phyloP scores from a whole-genome alignment of 2,113 vertebrate species.

The Seriola aureovittata region DNA sequence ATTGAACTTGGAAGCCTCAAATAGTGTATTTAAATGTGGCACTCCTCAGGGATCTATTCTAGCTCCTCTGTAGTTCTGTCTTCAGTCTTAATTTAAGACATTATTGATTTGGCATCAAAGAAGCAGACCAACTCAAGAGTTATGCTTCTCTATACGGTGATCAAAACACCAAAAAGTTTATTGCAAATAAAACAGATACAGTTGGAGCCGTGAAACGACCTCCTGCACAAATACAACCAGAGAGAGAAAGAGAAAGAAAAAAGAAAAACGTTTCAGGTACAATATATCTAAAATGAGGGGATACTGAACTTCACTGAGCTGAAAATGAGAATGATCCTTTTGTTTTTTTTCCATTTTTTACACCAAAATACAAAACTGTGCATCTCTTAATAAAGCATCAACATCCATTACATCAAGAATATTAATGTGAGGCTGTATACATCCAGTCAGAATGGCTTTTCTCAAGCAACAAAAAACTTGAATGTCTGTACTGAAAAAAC shows the following conservation, averaged over 20 bases:
- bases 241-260: constrained; percentile 38
- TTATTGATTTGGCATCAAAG: too few species aligned
- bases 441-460: background rate
- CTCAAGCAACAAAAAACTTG: background rate
- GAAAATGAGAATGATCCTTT: constrained; percentile 29
- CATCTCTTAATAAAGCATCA: constrained; percentile 44
- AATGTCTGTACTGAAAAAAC: background rate
- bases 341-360: constrained; percentile 18
- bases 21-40: too few species aligned
- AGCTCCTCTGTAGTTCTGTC: too few species aligned
- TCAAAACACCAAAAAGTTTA: constrained; percentile 78
- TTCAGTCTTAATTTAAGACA: too few species aligned
- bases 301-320: constrained; percentile 49
- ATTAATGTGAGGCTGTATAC: constrained; percentile 4
- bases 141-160: constrained; percentile 72
- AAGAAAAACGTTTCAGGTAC: constrained; percentile 17
- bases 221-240: constrained; percentile 63
- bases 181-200: constrained; percentile 74
- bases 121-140: constrained; percentile 5
- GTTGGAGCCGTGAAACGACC: constrained; percentile 37
- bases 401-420: constrained; percentile 38
- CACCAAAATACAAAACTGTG: constrained; percentile 68
- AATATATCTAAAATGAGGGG: constrained; percentile 40
- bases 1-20: too few species aligned
- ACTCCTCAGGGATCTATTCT: too few species aligned